These are phyloP conservation scores for Mythimna lalbum DNA, from an alignment of 2,888 invertebrate species.

Conservation along the genomic window DNA sequence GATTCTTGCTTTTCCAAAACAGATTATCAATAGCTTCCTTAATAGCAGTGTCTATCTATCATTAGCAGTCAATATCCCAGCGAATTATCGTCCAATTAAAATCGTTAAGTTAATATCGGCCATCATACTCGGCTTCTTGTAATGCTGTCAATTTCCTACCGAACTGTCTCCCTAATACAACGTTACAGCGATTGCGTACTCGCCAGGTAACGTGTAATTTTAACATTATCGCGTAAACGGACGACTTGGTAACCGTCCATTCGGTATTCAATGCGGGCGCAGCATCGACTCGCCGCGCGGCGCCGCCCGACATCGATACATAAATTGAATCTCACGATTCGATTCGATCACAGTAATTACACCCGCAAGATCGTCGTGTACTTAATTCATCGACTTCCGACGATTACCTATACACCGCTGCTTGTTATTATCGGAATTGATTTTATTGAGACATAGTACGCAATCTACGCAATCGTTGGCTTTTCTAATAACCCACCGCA, in stretches of 20 bases:
- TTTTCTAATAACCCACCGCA: slow-evolving; percentile 68
- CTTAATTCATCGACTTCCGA: slow-evolving; percentile 82
- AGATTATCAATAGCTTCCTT: slow-evolving; percentile 26
- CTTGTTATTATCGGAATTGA: slow-evolving; percentile 79
- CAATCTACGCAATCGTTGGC: slow-evolving; percentile 68
- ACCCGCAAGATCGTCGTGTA: slow-evolving; percentile 73
- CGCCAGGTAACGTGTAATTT: slow-evolving; percentile 74
- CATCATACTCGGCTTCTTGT: slow-evolving; percentile 42
- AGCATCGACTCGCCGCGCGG: slow-evolving; percentile 65
- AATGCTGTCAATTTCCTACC: slow-evolving; percentile 56
- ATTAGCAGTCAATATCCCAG: slow-evolving; percentile 43
- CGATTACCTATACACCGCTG: slow-evolving; percentile 74
- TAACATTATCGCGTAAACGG: slow-evolving; percentile 77
- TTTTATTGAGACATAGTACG: slow-evolving; percentile 77
- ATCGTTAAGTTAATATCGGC: slow-evolving; percentile 33
- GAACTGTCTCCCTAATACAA: slow-evolving; percentile 59
- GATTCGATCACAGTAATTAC: slow-evolving; percentile 82
- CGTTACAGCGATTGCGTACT: slow-evolving; percentile 55
- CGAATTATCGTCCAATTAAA: slow-evolving; percentile 55
- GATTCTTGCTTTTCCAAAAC: neutral
- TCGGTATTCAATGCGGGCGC: slow-evolving; percentile 59
- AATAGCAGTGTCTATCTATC: slow-evolving; percentile 25
- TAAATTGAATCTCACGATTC: slow-evolving; percentile 84
- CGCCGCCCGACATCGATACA: slow-evolving; percentile 83
- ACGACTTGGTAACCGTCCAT: slow-evolving; percentile 60